Evolutionary conservation across 1,140 invertebrate genomes (phyloP).

Genomic region (Arion vulgaris): DNA sequence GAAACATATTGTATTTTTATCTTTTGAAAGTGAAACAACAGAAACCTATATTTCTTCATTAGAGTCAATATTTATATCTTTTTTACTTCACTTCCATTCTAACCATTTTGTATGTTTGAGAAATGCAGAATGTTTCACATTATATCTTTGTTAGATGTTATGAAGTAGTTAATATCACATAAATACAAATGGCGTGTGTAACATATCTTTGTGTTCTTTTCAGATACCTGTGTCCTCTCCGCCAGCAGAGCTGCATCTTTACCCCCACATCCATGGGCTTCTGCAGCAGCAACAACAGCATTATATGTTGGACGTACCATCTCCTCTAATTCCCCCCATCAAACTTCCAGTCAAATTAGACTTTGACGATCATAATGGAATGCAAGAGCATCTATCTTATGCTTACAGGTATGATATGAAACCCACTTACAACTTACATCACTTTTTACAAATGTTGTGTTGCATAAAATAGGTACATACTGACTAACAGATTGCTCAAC

Average conservation of each 20-base stretch:
- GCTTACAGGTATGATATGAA: conserved; percentile 59
- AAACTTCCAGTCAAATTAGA: conserved; percentile 65
- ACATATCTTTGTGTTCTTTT: background rate
- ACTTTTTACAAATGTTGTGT: background rate
- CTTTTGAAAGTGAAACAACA: too few relatives aligned
- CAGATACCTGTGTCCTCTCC: conserved; percentile 55
- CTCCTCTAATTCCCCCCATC: conserved; percentile 26
- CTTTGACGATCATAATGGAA: conserved; percentile 61
- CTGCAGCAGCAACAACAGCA: conserved; percentile 58
- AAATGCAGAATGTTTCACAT: too few relatives aligned
- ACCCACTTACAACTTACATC: background rate
- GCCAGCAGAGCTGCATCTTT: conserved; percentile 70
- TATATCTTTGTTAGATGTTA: too few relatives aligned
- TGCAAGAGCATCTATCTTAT: conserved; percentile 69
- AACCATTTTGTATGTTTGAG: too few relatives aligned
- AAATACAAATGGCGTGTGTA: too few relatives aligned
- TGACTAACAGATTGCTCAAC: too few relatives aligned
- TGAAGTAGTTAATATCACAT: too few relatives aligned
- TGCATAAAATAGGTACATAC: too few relatives aligned
- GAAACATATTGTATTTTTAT: too few relatives aligned
- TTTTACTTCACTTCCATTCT: too few relatives aligned
- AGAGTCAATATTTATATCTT: too few relatives aligned
- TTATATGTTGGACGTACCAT: conserved; percentile 30
- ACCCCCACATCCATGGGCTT: conserved; percentile 72
- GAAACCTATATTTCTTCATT: too few relatives aligned